Evolutionary conservation across 2,888 invertebrate genomes (phyloP).

Genomic region (Eueremaeus valkanovi): DNA sequence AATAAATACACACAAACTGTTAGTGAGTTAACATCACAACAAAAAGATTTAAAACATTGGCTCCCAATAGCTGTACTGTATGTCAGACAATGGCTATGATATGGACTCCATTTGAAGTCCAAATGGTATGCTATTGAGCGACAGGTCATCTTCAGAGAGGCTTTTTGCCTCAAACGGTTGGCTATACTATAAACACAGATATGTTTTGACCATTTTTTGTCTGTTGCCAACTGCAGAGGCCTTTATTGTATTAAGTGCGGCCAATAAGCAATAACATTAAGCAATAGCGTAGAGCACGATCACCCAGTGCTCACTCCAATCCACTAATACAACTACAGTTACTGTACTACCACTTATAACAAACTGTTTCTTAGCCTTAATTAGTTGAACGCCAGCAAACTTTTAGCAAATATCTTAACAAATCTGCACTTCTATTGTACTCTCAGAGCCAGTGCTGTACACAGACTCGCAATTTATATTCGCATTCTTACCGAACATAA

Average conservation of each 20-base stretch:
- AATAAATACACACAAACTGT: background rate
- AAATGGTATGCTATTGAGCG: background rate
- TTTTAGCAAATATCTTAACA: conserved; percentile 8
- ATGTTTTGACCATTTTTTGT: background rate
- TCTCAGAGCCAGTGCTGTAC: no score
- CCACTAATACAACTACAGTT: background rate
- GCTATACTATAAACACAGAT: background rate
- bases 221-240: conserved; percentile 12
- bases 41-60: background rate
- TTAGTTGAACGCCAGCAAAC: background rate
- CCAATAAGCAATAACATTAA: conserved; percentile 33
- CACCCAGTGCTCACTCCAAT: background rate
- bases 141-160: background rate
- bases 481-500: no score
- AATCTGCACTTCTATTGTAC: conserved; percentile 1
- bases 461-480: conserved; percentile 24
- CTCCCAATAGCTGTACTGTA: background rate
- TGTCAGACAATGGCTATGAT: background rate
- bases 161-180: background rate
- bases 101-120: background rate
- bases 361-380: background rate
- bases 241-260: conserved; percentile 25
- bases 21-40: background rate
- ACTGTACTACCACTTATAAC: background rate
- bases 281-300: background rate